A percentile compares a stretch with the other conserved stretches of the same genome.
These are phyloP conservation scores for Xiphophorus couchianus DNA, from an alignment of 2,113 vertebrate genomes.

Conservation along the genomic window DNA sequence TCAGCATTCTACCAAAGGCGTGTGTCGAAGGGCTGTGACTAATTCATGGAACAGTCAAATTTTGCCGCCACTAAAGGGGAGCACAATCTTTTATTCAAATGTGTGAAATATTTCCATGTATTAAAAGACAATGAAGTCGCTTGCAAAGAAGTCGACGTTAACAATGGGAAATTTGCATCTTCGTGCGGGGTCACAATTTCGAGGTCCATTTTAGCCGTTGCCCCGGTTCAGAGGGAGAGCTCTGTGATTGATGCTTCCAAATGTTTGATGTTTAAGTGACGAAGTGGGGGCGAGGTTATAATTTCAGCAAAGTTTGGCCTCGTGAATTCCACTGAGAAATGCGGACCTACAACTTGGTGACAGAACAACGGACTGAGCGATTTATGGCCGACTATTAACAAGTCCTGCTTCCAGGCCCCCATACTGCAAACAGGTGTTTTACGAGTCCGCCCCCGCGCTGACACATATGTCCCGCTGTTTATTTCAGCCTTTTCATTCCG, in stretches of 20 bases:
- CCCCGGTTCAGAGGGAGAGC: slow-evolving; percentile 23
- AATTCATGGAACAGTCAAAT: slow-evolving; percentile 51
- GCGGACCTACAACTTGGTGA: slow-evolving; percentile 71
- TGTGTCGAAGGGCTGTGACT: slow-evolving; percentile 41
- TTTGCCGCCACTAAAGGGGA: slow-evolving; percentile 26
- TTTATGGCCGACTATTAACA: slow-evolving; percentile 78
- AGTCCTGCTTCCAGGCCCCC: slow-evolving; percentile 66
- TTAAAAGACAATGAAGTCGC: slow-evolving; percentile 36
- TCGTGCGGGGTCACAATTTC: slow-evolving; percentile 19
- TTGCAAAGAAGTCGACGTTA: slow-evolving; percentile 28
- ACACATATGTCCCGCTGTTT: slow-evolving; percentile 54
- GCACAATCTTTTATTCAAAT: slow-evolving; percentile 44
- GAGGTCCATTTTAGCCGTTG: slow-evolving; percentile 38
- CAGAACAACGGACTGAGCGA: slow-evolving; percentile 79
- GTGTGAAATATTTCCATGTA: slow-evolving; percentile 31
- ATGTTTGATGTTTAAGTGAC: slow-evolving; percentile 49
- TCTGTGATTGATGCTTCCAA: slow-evolving; percentile 33
- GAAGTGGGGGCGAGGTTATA: slow-evolving; percentile 12
- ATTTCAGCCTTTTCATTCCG: slow-evolving; percentile 44
- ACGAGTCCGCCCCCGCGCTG: slow-evolving; percentile 55
- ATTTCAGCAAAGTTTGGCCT: slow-evolving; percentile 60
- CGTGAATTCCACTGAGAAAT: slow-evolving; percentile 65
- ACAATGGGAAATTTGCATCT: slow-evolving; percentile 47
- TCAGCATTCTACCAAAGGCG: slow-evolving; percentile 57
- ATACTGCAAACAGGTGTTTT: slow-evolving; percentile 80